phyloP scores from a whole-genome alignment of 2,797 vertebrate species.

The Acridotheres tristis region DNA sequence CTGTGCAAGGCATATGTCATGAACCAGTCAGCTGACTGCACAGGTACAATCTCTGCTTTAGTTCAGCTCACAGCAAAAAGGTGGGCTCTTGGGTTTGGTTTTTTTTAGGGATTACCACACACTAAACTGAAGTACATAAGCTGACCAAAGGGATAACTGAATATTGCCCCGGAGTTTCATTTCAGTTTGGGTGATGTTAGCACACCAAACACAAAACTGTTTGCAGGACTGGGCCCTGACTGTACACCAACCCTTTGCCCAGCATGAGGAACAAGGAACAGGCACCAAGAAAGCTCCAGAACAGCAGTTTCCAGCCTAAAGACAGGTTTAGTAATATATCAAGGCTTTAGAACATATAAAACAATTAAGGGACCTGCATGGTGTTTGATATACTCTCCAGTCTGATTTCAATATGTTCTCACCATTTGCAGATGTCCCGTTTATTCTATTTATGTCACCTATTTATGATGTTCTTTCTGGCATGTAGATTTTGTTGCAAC shows the following conservation, averaged over 20 bases:
- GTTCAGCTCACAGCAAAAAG: neutral
- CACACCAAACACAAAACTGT: neutral
- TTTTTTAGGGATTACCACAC: neutral
- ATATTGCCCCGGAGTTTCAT: neutral
- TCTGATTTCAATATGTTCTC: neutral
- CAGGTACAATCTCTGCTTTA: neutral
- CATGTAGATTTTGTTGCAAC: slow-evolving; percentile 23
- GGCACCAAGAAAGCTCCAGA: neutral
- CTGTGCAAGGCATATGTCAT: neutral
- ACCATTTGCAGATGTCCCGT: neutral
- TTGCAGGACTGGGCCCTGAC: neutral
- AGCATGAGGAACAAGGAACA: neutral
- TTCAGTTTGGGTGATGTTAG: neutral
- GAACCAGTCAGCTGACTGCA: neutral
- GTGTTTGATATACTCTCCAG: neutral
- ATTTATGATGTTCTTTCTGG: neutral
- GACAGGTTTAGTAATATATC: neutral
- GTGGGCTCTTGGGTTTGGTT: neutral
- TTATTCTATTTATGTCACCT: neutral
- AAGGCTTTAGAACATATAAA: neutral
- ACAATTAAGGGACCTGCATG: neutral
- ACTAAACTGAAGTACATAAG: neutral
- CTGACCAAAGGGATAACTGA: neutral
- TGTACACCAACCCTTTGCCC: neutral
- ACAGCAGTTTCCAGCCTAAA: neutral